Evolutionary conservation across 1,140 invertebrate species (phyloP).

Genomic region (Geopemphigus sp.): DNA sequence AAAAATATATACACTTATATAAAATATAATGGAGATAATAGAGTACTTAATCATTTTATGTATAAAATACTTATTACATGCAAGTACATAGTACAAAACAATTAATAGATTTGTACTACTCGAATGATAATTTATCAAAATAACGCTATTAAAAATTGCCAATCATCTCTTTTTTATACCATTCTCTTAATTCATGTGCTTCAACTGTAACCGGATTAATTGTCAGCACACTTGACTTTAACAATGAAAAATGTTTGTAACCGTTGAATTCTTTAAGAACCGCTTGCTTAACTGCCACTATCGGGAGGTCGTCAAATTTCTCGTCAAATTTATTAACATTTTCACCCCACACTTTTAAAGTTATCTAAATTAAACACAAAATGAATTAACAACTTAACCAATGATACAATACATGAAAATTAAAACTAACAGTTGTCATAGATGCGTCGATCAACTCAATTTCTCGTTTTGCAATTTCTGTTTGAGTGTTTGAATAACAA

Average conservation of each 20-base stretch:
- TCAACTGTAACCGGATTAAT: not conserved
- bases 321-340: conserved; percentile 10
- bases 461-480: conserved; percentile 36
- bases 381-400: not conserved
- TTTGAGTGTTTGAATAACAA: not conserved
- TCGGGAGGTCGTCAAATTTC: not conserved
- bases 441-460: conserved; percentile 27
- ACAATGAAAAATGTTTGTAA: not conserved
- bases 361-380: conserved; percentile 10
- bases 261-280: conserved; percentile 37
- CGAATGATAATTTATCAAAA: not conserved
- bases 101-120: no score
- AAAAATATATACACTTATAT: no score
- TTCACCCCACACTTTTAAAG: conserved; percentile 40
- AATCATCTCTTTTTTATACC: conserved; percentile 11
- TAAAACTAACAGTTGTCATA: conserved; percentile 27
- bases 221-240: not conserved
- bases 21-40: no score
- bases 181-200: conserved; percentile 20
- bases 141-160: not conserved
- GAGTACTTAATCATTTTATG: no score
- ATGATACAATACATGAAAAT: not conserved
- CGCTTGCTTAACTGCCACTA: conserved; percentile 15
- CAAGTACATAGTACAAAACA: no score
- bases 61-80: no score